Evolutionary conservation across 2,797 vertebrate species (phyloP), one percentile per base, ranked within the genome.

Genomic region (Myiotriccus ornatus): DNA sequence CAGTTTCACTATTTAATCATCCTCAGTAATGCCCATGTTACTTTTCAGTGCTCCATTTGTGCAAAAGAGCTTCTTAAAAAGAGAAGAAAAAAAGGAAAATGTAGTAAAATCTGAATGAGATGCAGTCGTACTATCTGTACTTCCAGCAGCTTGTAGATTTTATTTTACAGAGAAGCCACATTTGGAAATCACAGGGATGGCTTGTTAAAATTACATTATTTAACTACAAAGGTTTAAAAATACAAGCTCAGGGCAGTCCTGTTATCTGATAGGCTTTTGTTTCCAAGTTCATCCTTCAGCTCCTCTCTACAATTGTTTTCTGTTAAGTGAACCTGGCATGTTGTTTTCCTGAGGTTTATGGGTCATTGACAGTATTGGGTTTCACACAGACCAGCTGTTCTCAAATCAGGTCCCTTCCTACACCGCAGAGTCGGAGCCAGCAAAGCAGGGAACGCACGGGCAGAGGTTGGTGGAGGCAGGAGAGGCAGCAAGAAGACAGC

Each of bases 201-300:
- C 78, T 86, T 39, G 14, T 73, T 43, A 80, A 83, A 83, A 70
- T 71, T 5, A 20, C 34, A 6, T 90, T 83, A 55, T 67, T 82
- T 55, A 70, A 41, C 63, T 68, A n/a, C 59, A 30, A n/a, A 83
- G 53, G 14, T 44, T 91, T 79, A 92, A 94, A 88, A 93, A 81
- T 30, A n/a, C 1, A 8, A 14, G 1, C 57, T 44, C 5, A 14
- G n/a, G 35, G n/a, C 34, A 28, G 30, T 18, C 27, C 52, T 74
- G 37, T 59, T 84, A 64, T 10, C 57, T 65, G 81, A 43, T 79
- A 28, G 1, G 10, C 46, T 77, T 82, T 82, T 87, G 88, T 71
- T 80, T 84, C 53, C 35, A 34, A 47, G 52, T 76, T 93, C 83
- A 52, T 50, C 67, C 73, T 65, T 86, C 85, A 46, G 62, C 68